Base-by-base conservation (phyloP, 2,888 invertebrate genomes). In the Dicyrtoma fusca region DNA sequence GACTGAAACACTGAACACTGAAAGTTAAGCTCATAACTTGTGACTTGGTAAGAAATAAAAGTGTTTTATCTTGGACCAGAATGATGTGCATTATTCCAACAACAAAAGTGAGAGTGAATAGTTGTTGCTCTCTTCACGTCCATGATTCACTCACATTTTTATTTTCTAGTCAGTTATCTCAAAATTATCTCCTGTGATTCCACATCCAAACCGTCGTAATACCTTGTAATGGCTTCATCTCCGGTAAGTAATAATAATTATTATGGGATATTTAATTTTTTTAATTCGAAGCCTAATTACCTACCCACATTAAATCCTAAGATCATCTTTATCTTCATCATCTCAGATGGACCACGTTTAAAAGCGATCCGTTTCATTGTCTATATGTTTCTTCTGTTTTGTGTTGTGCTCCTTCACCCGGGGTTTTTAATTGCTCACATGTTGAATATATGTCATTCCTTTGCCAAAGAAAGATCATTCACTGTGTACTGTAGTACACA, bases 201-300 rank as follows among this genome's bases (percentile, higher is more conserved):
- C n/a, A 42, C 13, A 4, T n/a, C n/a, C 34, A 34, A 34, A 34
- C 8, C 34, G 4, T n/a, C n/a, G n/a, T n/a, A n/a, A n/a, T n/a
- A n/a, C n/a, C n/a, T n/a, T n/a, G n/a, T 62, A 53, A 71, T 71
- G 71, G 71, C 71, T 13, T 51, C 71, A n/a, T 42, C 71, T 26
- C 63, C 71, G 26, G 71, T 71, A 71, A 71, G 71, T 34, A 34
- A 3, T 34, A 34, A 34, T 5, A 34, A 62, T 61, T 62, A 2
- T 17, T 44, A 14, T 34, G 11, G 11, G 10, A 34, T n/a, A 62
- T n/a, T 34, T 17, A 11, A 34, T 62, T 42, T 62, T n/a, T 10
- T 25, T 34, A 34, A n/a, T 26, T 8, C 34, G 8, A 34, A 34
- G n/a, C 34, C 34, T 3, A 34, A 8, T 34, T 8, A 34, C 8